Percentiles rank a stretch among this genome's conserved stretches.
These are phyloP conservation scores for Platynereis dumerilii DNA, from an alignment of 2,888 invertebrate genomes.

Conservation along the genomic window DNA sequence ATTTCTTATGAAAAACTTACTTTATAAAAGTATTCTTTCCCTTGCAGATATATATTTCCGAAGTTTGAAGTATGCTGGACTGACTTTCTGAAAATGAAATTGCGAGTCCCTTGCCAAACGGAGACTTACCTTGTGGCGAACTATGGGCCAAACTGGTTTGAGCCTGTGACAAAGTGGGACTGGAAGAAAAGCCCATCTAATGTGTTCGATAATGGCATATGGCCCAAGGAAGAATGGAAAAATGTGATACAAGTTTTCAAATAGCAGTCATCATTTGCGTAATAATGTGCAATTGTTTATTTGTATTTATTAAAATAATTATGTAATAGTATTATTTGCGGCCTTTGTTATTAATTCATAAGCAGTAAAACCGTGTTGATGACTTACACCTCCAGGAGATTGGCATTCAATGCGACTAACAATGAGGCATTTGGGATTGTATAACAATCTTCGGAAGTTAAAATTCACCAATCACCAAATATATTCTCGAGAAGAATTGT, in stretches of 20 bases:
- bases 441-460: no score
- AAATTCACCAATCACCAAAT: no score
- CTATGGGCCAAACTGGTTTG: constrained; percentile 67
- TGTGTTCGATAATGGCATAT: constrained; percentile 66
- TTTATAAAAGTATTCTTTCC: neutral
- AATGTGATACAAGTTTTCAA: constrained; percentile 62
- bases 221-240: constrained; percentile 65
- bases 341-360: no score
- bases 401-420: no score
- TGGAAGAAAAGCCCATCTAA: constrained; percentile 68
- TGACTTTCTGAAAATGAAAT: constrained; percentile 65
- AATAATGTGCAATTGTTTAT: neutral
- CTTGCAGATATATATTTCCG: constrained; percentile 66
- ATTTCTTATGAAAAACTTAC: neutral
- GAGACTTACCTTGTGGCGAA: constrained; percentile 66
- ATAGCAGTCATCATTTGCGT: neutral
- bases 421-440: no score
- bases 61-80: constrained; percentile 68
- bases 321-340: no score
- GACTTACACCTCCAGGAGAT: no score
- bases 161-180: constrained; percentile 66
- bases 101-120: constrained; percentile 67
- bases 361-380: no score
- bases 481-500: no score
- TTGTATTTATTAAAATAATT: no score